Percentiles rank a stretch among this genome's conserved stretches.
Conservation (phyloP, 2,113 vertebrate species). For the Rafetus swinhoei region DNA sequence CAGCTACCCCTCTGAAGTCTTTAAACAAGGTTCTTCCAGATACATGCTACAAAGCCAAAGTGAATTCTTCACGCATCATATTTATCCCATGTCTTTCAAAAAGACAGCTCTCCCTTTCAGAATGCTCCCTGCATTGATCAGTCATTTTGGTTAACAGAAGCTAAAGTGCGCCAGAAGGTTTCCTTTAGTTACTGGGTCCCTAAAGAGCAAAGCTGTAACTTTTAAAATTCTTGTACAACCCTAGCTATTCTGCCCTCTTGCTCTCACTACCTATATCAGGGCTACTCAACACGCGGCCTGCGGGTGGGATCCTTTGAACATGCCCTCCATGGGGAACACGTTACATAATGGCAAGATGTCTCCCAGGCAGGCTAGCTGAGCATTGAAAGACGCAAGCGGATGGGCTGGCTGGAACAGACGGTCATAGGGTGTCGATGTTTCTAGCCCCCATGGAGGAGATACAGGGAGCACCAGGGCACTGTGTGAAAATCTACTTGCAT, state of each 20-base stretch:
- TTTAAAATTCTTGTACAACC: neutral
- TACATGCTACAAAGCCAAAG: constrained; percentile 6
- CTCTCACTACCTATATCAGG: neutral
- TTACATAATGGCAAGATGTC: too few species aligned
- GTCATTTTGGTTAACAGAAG: neutral
- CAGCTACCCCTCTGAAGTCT: neutral
- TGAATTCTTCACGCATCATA: neutral
- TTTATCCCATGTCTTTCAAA: neutral
- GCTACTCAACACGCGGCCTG: too few species aligned
- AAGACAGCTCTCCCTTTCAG: neutral
- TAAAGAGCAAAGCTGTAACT: neutral
- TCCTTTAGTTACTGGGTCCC: neutral
- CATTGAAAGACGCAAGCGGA: too few species aligned
- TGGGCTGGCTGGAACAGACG: too few species aligned
- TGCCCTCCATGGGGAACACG: too few species aligned
- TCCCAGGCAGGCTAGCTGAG: too few species aligned
- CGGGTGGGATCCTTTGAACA: too few species aligned
- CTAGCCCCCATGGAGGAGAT: too few species aligned
- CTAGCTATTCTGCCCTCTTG: neutral
- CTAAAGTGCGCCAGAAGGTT: neutral
- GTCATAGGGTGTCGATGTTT: too few species aligned
- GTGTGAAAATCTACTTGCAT: too few species aligned
- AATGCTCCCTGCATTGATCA: neutral
- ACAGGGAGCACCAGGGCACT: too few species aligned
- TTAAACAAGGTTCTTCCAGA: neutral